Evolutionary conservation across 1,140 invertebrate genomes (phyloP).

Genomic region (Leptonema lineaticorne): DNA sequence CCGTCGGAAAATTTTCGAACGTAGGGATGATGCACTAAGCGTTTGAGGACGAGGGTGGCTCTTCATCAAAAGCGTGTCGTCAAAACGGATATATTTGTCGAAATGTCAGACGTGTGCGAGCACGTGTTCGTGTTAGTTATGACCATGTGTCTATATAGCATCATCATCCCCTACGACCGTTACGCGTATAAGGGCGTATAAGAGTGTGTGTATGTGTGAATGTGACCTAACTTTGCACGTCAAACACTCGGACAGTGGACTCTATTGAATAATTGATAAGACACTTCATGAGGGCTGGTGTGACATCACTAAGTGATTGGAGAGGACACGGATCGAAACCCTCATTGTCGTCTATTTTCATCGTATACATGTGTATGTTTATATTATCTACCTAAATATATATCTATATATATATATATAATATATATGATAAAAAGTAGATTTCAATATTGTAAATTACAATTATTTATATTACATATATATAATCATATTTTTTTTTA

Average conservation of each 20-base stretch:
- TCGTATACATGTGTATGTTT: not conserved
- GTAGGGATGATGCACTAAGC: not conserved
- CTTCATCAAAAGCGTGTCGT: not conserved
- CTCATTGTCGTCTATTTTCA: not conserved
- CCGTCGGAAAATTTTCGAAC: too few species aligned
- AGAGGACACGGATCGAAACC: constrained; percentile 10
- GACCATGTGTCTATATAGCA: too few species aligned
- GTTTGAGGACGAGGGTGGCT: not conserved
- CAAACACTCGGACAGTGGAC: constrained; percentile 2
- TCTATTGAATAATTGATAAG: constrained; percentile 20
- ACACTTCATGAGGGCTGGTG: constrained; percentile 10
- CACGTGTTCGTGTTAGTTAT: too few species aligned
- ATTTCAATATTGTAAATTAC: too few species aligned
- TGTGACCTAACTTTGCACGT: constrained; percentile 14
- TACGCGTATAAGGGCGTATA: too few species aligned
- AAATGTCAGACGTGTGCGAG: too few species aligned
- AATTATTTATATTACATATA: too few species aligned
- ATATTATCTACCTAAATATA: not conserved
- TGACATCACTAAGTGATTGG: constrained; percentile 10
- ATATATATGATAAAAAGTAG: too few species aligned
- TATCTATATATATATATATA: not conserved
- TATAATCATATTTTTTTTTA: too few species aligned
- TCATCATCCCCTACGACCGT: too few species aligned
- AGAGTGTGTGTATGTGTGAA: too few species aligned
- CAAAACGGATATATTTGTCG: not conserved